Evolutionary conservation across 2,797 vertebrate species (phyloP).

Genomic region (Anas bahamensis): DNA sequence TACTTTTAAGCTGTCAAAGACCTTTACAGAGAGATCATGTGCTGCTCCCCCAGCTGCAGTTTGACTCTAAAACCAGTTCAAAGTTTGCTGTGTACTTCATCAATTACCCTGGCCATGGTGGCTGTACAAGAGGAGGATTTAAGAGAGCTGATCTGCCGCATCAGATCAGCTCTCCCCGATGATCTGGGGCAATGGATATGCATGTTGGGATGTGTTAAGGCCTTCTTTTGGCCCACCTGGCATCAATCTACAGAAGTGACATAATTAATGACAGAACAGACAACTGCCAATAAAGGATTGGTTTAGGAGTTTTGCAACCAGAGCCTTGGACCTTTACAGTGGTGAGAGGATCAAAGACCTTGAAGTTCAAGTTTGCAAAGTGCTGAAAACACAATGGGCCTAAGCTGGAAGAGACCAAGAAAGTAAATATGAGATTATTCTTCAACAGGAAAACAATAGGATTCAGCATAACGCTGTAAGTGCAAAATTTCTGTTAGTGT

Average conservation of each 20-base stretch:
- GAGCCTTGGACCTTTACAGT: not conserved
- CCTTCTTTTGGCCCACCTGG: conserved; percentile 49
- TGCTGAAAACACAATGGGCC: not conserved
- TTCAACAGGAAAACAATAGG: conserved; percentile 17
- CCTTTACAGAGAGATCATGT: not conserved
- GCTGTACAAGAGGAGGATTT: conserved; percentile 54
- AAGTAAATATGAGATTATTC: not conserved
- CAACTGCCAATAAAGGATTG: not conserved
- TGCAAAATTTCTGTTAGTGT: not conserved
- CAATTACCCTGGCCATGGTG: conserved; percentile 53
- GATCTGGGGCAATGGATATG: conserved; percentile 62
- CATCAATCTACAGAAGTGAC: conserved; percentile 69
- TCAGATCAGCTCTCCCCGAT: no score
- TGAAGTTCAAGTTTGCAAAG: not conserved
- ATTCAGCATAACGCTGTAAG: not conserved
- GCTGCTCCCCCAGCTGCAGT: not conserved
- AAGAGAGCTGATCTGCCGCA: conserved; percentile 50
- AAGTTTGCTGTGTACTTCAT: conserved; percentile 53
- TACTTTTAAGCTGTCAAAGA: not conserved
- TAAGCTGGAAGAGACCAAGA: not conserved
- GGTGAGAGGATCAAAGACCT: not conserved
- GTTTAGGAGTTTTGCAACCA: not conserved
- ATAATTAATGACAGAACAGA: conserved; percentile 54
- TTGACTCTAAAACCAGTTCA: conserved; percentile 46
- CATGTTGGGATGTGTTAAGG: conserved; percentile 3